Percentiles rank a stretch among this genome's conserved stretches.
Conservation (phyloP, 2,888 invertebrate genomes). For the Zhuqinia jingwanae region DNA sequence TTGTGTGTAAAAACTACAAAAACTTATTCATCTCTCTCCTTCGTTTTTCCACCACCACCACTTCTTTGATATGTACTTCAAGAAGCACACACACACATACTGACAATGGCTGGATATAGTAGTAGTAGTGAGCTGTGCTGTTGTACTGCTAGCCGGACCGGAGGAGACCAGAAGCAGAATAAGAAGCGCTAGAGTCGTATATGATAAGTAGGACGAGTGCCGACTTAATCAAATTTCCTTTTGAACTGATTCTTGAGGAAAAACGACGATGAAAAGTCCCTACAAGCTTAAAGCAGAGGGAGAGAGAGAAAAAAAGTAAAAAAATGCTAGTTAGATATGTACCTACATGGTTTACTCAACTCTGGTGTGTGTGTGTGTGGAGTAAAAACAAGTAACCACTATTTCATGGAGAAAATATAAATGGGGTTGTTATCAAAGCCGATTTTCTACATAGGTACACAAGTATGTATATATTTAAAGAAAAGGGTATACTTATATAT, state of each 20-base stretch:
- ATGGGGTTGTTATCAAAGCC: constrained; percentile 62
- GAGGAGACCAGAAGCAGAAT: background rate
- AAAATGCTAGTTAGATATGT: constrained; percentile 5
- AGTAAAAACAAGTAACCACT: constrained; percentile 50
- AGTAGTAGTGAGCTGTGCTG: background rate
- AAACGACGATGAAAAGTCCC: constrained; percentile 59
- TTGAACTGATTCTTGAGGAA: constrained; percentile 68
- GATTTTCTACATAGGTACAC: background rate
- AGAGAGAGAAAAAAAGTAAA: constrained; percentile 29
- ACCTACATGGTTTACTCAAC: constrained; percentile 9
- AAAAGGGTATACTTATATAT: too few species aligned
- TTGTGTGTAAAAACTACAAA: constrained; percentile 65
- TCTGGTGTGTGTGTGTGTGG: background rate
- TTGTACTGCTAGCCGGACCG: background rate
- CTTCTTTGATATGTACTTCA: background rate
- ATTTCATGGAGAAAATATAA: constrained; percentile 59
- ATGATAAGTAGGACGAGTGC: constrained; percentile 72
- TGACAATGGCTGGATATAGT: background rate
- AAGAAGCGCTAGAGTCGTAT: constrained; percentile 59
- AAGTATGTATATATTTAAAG: too few species aligned
- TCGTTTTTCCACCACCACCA: constrained; percentile 16
- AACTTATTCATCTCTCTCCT: constrained; percentile 43
- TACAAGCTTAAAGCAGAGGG: constrained; percentile 41
- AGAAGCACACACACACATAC: too few species aligned
- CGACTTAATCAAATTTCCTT: constrained; percentile 72